Base-by-base conservation (phyloP, 2,888 invertebrate species). In the Hermodice carunculata region DNA sequence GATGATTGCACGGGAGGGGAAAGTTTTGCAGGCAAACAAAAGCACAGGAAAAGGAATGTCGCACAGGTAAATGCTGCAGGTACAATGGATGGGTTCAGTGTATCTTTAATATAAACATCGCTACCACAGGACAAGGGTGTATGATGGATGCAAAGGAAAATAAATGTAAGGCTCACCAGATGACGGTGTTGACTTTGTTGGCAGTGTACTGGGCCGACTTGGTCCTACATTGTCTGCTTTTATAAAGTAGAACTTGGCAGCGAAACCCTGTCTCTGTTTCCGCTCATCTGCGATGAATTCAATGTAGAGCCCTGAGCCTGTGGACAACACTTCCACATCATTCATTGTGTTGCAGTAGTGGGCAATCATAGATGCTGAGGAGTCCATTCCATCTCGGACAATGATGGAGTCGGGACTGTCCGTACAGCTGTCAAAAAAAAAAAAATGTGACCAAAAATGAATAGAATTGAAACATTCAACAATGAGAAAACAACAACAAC, bases 231-330 rank as follows among this genome's bases (percentile, higher is more conserved):
- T 37, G 22, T 60, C 60, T 49, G 51, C 60, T 51, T 60, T 60
- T 28, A 66, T 42, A 51, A 66, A 72, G 46, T 57, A 31, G 57
- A 67, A 72, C 8, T 56, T 49, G 37, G 72, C 72, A 6, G 72
- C 65, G 53, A 72, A 72, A 34, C 72, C 72, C 57, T 70, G 69
- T n/a, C 66, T 60, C 62, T 72, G 72, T 34, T 65, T 67, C 46
- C 58, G 42, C 17, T 52, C 48, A 40, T 70, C 70, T 28, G 61
- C 54, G 22, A 61, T 44, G 29, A 72, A 67, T 43, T 70, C 59
- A 17, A 72, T 61, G 51, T 64, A 57, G 5, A 69, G 61, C 32
- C 53, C 51, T 34, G 42, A 44, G 28, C 58, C 56, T 17, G 71
- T 69, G 11, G 71, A 71, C n/a, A 60, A 52, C 28, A 71, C 61